Conservation (phyloP, 2,113 vertebrate species). For the Gracilinanus agilis region DNA sequence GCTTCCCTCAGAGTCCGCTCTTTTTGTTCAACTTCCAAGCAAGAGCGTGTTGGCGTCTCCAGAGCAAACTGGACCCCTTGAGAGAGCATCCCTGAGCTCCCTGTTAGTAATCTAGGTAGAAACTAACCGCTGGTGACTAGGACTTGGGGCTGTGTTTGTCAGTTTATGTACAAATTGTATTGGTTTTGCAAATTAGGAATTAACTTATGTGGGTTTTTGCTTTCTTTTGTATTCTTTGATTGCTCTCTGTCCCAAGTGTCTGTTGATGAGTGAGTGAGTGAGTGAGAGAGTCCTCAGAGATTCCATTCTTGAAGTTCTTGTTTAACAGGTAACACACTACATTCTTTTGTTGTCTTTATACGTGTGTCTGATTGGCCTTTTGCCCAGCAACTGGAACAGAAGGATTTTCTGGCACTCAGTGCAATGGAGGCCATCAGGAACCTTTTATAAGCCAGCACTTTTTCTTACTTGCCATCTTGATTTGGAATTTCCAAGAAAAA, state of each 20-base stretch:
- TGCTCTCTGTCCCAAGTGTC: slow-evolving; percentile 78
- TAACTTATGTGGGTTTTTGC: slow-evolving; percentile 80
- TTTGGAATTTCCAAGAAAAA: slow-evolving; percentile 66
- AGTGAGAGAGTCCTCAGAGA: slow-evolving; percentile 62
- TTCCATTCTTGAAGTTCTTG: slow-evolving; percentile 71
- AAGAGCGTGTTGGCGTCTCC: slow-evolving; percentile 70
- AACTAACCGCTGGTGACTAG: slow-evolving; percentile 85
- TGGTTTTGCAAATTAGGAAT: slow-evolving; percentile 83
- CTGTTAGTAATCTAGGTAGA: slow-evolving; percentile 84
- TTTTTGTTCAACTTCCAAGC: slow-evolving; percentile 66
- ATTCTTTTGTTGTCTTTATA: slow-evolving; percentile 72
- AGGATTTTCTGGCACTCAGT: slow-evolving; percentile 54
- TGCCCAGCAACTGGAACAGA: slow-evolving; percentile 76
- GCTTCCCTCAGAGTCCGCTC: slow-evolving; percentile 57
- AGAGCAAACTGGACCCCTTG: slow-evolving; percentile 80
- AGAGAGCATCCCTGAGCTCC: slow-evolving; percentile 79
- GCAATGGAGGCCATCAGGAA: slow-evolving; percentile 58
- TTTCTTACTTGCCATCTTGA: slow-evolving; percentile 72
- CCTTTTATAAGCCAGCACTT: slow-evolving; percentile 62
- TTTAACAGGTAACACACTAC: slow-evolving; percentile 82
- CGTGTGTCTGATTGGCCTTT: slow-evolving; percentile 69
- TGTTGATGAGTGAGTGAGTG: slow-evolving; percentile 63
- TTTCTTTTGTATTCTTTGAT: slow-evolving; percentile 82
- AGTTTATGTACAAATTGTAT: slow-evolving; percentile 81
- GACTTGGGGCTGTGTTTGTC: slow-evolving; percentile 86